Percentiles rank a stretch among this genome's conserved stretches.
phyloP scores from a whole-genome alignment of 1,140 invertebrate species.

The Microplitis mediator region DNA sequence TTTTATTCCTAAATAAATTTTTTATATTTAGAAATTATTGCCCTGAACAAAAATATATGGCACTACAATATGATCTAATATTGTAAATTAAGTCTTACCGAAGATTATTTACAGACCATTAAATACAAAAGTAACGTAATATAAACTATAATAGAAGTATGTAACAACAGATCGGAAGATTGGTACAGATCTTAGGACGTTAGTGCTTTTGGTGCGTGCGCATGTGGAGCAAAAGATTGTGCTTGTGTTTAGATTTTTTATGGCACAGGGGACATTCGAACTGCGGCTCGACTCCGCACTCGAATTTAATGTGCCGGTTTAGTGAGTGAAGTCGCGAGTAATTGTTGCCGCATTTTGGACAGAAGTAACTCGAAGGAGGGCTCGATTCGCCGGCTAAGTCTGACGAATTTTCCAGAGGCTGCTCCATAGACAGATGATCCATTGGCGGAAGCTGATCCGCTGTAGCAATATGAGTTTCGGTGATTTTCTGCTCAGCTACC shows the following conservation, averaged over 20 bases:
- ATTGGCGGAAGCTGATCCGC: background rate
- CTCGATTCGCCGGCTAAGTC: background rate
- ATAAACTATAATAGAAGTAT: too few species aligned
- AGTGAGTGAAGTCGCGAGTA: conserved; percentile 68
- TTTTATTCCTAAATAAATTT: too few species aligned
- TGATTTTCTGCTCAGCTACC: conserved; percentile 42
- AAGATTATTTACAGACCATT: too few species aligned
- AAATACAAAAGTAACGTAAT: too few species aligned
- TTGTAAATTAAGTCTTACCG: too few species aligned
- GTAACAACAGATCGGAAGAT: background rate
- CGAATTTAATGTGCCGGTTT: conserved; percentile 69
- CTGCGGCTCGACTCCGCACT: conserved; percentile 69
- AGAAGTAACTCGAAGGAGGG: conserved; percentile 44
- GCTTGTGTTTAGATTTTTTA: conserved; percentile 67
- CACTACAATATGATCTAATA: too few species aligned
- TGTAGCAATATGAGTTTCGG: background rate
- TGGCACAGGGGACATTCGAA: conserved; percentile 67
- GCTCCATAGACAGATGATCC: background rate
- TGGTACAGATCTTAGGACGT: conserved; percentile 27
- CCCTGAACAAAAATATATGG: too few species aligned
- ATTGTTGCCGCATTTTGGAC: conserved; percentile 65
- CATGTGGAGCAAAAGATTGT: conserved; percentile 65
- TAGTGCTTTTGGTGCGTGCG: conserved; percentile 63
- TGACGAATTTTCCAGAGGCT: background rate
- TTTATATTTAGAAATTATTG: too few species aligned